Base-by-base conservation (phyloP, 2,113 vertebrate genomes). In the Pao palembangensis region DNA sequence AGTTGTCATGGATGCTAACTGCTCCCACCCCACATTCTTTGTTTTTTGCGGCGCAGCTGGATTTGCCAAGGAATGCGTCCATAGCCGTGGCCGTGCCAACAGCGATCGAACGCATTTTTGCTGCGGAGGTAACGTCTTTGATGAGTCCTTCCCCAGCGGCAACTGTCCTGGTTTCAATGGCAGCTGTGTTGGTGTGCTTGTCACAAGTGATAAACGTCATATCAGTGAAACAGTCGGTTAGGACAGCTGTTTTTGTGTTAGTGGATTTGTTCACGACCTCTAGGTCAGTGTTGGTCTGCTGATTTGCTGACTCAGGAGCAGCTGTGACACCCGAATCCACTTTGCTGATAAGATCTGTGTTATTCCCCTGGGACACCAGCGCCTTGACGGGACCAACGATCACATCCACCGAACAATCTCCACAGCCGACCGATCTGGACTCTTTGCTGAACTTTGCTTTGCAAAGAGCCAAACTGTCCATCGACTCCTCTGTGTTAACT, bases 61-160 rank as follows among this genome's bases (percentile, higher is more conserved):
- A 82, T 71, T 81, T 92, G 61, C 88, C 85, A 43, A 82, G 82
- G 25, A 76, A 52, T 2, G 85, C 57, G 4, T 71, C 83, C 55
- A 79, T 77, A 0, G 90, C 90, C 0, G 92, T 83, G 65, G 89
- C 53, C 0, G 96, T 98, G 19, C 95, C 95, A 2, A 98, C 92
- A 14, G 93, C 94, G 8, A 98, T 50, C 0, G 96, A 98, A 11
- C 94, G 92, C 0, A 7, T 87, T 81, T 95, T 98, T 6, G 90
- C 52, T 0, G 90, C 80, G 0, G 78, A 0, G 0, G 79, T 87
- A 19, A 89, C 0, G 6, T 98, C 96, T 87, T 92, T 96, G 41
- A 98, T 92, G 0, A 93, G 93, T 11, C 96, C 95, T 10, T 99
- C 96, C 25, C 96, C 96, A 0, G 93, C 86, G 0, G 93, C 94